A percentile compares a stretch with the other conserved stretches of the same genome.
phyloP scores from a whole-genome alignment of 2,888 invertebrate genomes.

The Anodontia alba region DNA sequence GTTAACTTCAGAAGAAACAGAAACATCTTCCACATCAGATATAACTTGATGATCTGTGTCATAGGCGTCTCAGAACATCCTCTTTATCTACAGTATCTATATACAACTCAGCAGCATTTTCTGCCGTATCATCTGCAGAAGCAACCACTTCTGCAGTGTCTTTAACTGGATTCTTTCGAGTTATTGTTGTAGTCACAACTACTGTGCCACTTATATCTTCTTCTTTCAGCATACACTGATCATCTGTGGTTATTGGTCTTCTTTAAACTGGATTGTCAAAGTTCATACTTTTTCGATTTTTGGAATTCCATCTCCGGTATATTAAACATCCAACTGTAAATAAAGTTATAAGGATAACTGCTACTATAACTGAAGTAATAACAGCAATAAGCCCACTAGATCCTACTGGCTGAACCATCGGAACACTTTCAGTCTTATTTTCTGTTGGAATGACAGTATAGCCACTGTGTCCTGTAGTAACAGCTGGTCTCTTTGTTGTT shows the following conservation, averaged over 20 bases:
- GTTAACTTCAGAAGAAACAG: too few species aligned
- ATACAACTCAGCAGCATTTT: too few species aligned
- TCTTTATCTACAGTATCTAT: too few species aligned
- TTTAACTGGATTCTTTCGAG: too few species aligned
- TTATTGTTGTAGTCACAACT: too few species aligned
- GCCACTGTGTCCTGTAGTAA: constrained; percentile 24
- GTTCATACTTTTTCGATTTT: constrained; percentile 97
- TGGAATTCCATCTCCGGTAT: constrained; percentile 94
- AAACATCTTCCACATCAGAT: too few species aligned
- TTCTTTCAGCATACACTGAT: constrained; percentile 65
- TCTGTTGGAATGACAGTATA: constrained; percentile 41
- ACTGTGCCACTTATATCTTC: too few species aligned
- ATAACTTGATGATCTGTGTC: too few species aligned
- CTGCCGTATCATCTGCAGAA: too few species aligned
- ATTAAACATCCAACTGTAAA: constrained; percentile 88
- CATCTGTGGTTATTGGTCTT: constrained; percentile 91
- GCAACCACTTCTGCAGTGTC: too few species aligned
- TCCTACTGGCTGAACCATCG: constrained; percentile 32
- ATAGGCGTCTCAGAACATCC: too few species aligned
- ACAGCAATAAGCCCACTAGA: constrained; percentile 92
- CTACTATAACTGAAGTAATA: constrained; percentile 90
- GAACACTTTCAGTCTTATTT: constrained; percentile 35
- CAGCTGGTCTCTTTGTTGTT: background rate
- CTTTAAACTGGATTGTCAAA: constrained; percentile 99
- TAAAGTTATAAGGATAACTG: constrained; percentile 87